A percentile compares a stretch with the other conserved stretches of the same genome.
Conservation (phyloP, 2,113 vertebrate species). For the Silurus asotus region DNA sequence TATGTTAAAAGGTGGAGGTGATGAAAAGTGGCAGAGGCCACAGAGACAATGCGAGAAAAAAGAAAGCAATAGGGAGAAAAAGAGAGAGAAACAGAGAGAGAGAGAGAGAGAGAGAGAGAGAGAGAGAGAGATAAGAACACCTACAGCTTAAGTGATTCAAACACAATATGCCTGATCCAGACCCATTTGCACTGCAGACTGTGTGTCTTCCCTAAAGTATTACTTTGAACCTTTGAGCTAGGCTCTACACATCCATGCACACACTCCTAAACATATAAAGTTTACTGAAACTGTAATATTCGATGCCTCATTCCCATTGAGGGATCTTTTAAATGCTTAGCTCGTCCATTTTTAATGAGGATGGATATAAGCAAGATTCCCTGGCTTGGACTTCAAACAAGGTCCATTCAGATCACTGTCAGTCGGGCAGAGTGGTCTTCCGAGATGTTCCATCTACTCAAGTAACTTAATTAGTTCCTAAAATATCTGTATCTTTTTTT, state of each 20-base stretch:
- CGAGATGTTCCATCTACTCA: conserved; percentile 32
- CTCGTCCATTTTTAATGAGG: conserved; percentile 41
- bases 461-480: conserved; percentile 52
- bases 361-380: conserved; percentile 32
- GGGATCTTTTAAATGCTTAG: conserved; percentile 14
- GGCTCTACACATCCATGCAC: conserved; percentile 1
- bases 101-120: conserved; percentile 13
- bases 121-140: conserved; percentile 7
- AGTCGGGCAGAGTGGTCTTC: conserved; percentile 21
- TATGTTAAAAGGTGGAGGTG: conserved; percentile 49
- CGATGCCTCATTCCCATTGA: conserved; percentile 22
- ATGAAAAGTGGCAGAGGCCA: conserved; percentile 37
- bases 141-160: conserved; percentile 38
- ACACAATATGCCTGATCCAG: conserved; percentile 36
- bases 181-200: conserved; percentile 38
- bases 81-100: no score
- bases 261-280: conserved; percentile 2
- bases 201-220: conserved; percentile 35
- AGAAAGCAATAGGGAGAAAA: conserved; percentile 14
- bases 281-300: conserved; percentile 41
- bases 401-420: conserved; percentile 39
- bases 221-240: conserved; percentile 32
- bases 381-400: conserved; percentile 35
- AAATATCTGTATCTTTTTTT: conserved; percentile 38
- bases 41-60: conserved; percentile 31